These are phyloP conservation scores for Micrasema longulum DNA, from an alignment of 1,140 invertebrate species.

Conservation along the genomic window DNA sequence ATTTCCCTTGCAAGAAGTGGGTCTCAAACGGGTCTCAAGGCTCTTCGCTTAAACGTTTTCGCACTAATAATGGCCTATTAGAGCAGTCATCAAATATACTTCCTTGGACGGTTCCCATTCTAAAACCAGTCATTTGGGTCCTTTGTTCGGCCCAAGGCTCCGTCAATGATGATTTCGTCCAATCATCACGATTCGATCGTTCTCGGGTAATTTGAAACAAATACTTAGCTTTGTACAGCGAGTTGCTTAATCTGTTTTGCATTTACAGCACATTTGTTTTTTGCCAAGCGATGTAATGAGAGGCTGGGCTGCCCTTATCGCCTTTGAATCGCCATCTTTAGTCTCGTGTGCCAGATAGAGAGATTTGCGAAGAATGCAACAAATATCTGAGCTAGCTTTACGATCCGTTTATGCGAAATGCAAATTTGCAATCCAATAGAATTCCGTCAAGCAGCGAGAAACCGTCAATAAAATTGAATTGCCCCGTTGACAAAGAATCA, in stretches of 20 bases:
- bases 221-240: constrained; percentile 9
- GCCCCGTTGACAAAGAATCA: not conserved
- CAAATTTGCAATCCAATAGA: too few species aligned
- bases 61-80: constrained; percentile 24
- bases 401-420: constrained; percentile 27
- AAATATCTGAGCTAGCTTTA: constrained; percentile 6
- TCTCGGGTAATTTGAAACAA: constrained; percentile 23
- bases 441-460: not conserved
- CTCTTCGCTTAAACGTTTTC: constrained; percentile 6
- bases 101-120: constrained; percentile 33
- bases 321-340: constrained; percentile 7
- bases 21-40: not conserved
- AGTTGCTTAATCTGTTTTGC: constrained; percentile 26
- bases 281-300: constrained; percentile 18
- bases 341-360: constrained; percentile 31
- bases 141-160: constrained; percentile 27
- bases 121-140: constrained; percentile 30
- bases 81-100: constrained; percentile 26
- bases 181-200: constrained; percentile 26
- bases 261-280: constrained; percentile 33
- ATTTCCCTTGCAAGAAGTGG: too few species aligned
- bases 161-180: constrained; percentile 23
- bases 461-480: constrained; percentile 19
- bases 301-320: constrained; percentile 29
- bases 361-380: constrained; percentile 15